phyloP scores from a whole-genome alignment of 2,113 vertebrate genomes.

The pig (Sus scrofa) region T2T-Sscrofa CM000816.6:91748501-91749000 shows the following conservation, averaged over 20 bases:
- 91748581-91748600: conserved; percentile 92
- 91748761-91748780: not conserved
- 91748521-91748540: conserved; percentile 91
- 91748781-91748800: not conserved
- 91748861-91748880: conserved; percentile 36
- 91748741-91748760: not conserved
- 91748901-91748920: not conserved
- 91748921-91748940: not conserved
- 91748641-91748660: conserved; percentile 95
- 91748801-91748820: not conserved
- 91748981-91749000: not conserved
- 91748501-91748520: not conserved
- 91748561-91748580: conserved; percentile 97
- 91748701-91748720: conserved; percentile 93
- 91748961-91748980: not conserved
- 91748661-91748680: conserved; percentile 96
- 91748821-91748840: not conserved
- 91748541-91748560: conserved; percentile 94
- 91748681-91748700: conserved; percentile 97
- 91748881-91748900: not conserved
- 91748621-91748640: conserved; percentile 95
- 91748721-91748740: conserved; percentile 40
- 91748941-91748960: not conserved
- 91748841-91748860: not conserved
- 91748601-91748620: conserved; percentile 90